Evolutionary conservation across 2,888 invertebrate species (phyloP).

Genomic region (Euzetes globulus): DNA sequence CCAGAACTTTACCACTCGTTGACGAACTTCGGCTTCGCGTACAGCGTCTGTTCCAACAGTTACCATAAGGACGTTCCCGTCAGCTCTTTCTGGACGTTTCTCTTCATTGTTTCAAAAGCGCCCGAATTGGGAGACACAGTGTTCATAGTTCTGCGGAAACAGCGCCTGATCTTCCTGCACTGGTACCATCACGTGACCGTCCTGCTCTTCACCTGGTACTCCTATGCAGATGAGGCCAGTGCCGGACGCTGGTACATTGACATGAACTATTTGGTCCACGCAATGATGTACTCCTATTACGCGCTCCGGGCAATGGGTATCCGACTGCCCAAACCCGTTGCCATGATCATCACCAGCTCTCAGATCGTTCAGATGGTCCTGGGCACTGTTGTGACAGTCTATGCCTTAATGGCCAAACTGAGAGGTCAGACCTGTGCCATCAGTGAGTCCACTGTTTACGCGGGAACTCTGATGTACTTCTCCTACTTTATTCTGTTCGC

Average conservation of each 20-base stretch:
- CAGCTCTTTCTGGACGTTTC: slow-evolving; percentile 93
- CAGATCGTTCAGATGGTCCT: slow-evolving; percentile 90
- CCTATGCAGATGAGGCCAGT: slow-evolving; percentile 52
- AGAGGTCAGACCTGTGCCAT: slow-evolving; percentile 65
- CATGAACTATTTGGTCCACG: slow-evolving; percentile 87
- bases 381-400: slow-evolving; percentile 82
- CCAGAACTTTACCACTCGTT: slow-evolving; percentile 86
- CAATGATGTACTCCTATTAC: slow-evolving; percentile 66
- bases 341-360: slow-evolving; percentile 81
- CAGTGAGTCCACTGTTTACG: slow-evolving; percentile 71
- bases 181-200: slow-evolving; percentile 97
- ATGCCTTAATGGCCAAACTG: slow-evolving; percentile 61
- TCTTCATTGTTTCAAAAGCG: slow-evolving; percentile 92
- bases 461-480: slow-evolving; percentile 88
- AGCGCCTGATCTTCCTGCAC: slow-evolving; percentile 84
- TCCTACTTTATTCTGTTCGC: slow-evolving; percentile 88
- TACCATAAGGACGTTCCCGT: slow-evolving; percentile 80
- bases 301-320: slow-evolving; percentile 68
- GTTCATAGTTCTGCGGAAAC: slow-evolving; percentile 78
- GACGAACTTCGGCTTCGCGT: slow-evolving; percentile 80
- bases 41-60: slow-evolving; percentile 90
- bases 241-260: slow-evolving; percentile 76
- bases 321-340: slow-evolving; percentile 65
- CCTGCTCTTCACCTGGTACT: slow-evolving; percentile 86
- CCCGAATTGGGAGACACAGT: slow-evolving; percentile 93